These are phyloP conservation scores for Solen grandis DNA, from an alignment of 1,140 invertebrate species.

Conservation along the genomic window DNA sequence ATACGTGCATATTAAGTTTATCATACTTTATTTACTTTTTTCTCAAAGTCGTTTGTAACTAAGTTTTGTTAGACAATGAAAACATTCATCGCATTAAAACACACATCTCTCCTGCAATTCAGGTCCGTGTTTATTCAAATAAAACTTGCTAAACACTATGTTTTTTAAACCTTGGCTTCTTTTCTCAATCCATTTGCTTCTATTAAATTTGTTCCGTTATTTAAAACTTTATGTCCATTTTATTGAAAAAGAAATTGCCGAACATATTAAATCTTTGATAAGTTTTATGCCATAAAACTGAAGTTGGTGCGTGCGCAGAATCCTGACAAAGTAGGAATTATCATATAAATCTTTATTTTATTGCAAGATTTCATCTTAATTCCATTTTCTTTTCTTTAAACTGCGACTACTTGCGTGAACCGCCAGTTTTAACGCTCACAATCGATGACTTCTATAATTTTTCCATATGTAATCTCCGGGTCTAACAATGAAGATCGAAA, in stretches of 20 bases:
- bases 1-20: too few relatives aligned
- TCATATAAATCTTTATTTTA: constrained; percentile 59
- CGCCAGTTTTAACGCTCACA: too few relatives aligned
- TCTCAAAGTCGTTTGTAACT: neutral
- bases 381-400: constrained; percentile 42
- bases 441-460: too few relatives aligned
- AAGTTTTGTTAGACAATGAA: too few relatives aligned
- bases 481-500: too few relatives aligned
- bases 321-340: constrained; percentile 35
- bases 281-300: constrained; percentile 49
- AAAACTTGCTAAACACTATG: neutral
- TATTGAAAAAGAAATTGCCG: constrained; percentile 19
- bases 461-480: too few relatives aligned
- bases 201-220: neutral
- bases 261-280: constrained; percentile 56
- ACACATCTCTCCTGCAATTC: neutral
- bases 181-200: neutral
- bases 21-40: too few relatives aligned
- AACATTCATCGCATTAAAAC: too few relatives aligned
- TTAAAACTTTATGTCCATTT: constrained; percentile 48
- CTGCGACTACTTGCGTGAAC: too few relatives aligned
- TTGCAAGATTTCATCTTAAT: constrained; percentile 49
- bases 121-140: neutral
- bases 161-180: neutral
- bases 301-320: constrained; percentile 34